Conservation (phyloP, 2,113 vertebrate genomes). For the Catharus fuscescens region DNA sequence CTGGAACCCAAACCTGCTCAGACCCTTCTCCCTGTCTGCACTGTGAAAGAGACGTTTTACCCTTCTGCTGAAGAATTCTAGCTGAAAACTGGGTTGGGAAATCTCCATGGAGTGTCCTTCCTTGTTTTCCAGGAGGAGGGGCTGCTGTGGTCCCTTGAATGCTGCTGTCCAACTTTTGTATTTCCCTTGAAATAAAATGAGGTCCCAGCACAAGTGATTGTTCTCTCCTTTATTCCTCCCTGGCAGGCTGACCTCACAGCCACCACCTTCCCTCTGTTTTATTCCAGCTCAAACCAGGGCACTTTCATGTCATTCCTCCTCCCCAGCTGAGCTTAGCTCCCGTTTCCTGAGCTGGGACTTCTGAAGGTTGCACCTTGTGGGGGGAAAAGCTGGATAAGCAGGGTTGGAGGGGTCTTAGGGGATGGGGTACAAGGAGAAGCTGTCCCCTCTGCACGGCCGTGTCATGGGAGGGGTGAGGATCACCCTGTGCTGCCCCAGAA, state of each 20-base stretch:
- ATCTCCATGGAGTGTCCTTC: background rate
- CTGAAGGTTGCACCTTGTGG: background rate
- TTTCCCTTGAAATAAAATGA: constrained; percentile 32
- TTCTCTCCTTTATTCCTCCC: background rate
- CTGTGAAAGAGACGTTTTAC: too few species aligned
- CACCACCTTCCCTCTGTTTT: background rate
- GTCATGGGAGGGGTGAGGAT: background rate
- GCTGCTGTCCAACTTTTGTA: background rate
- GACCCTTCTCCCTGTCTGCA: too few species aligned
- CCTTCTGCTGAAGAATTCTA: too few species aligned
- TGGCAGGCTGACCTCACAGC: background rate
- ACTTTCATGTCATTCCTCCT: background rate
- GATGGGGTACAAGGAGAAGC: too few species aligned
- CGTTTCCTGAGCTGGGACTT: background rate
- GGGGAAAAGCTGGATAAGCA: too few species aligned
- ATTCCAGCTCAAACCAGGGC: background rate
- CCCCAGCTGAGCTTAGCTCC: background rate
- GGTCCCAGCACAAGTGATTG: background rate
- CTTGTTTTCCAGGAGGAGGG: background rate
- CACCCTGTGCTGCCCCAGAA: background rate
- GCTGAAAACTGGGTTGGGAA: too few species aligned
- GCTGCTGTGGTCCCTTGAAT: rapidly evolving
- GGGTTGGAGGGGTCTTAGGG: rapidly evolving
- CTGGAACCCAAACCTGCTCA: too few species aligned
- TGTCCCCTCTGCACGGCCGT: background rate